These are phyloP conservation scores for Ostrea edulis DNA, from an alignment of 1,140 invertebrate genomes.

Conservation along the genomic window DNA sequence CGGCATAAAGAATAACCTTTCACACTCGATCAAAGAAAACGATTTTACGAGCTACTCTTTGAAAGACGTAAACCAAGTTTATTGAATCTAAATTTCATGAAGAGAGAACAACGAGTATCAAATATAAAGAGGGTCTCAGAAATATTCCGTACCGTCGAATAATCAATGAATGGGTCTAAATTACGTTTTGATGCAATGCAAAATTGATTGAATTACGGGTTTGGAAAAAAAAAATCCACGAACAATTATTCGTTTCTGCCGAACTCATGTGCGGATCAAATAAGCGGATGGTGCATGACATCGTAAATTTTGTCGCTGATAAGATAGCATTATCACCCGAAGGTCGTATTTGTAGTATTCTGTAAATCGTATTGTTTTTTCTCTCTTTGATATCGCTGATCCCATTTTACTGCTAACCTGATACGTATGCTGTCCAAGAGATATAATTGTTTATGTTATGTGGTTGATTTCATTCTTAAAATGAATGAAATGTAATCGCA, in stretches of 20 bases:
- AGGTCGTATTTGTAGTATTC: neutral
- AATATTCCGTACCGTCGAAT: neutral
- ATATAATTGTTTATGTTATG: constrained; percentile 13
- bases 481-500: neutral
- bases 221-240: neutral
- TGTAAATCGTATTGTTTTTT: neutral
- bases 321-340: neutral
- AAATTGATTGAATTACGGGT: neutral
- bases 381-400: neutral
- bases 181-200: neutral
- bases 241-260: neutral
- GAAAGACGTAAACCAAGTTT: neutral
- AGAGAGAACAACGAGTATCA: neutral
- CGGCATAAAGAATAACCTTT: constrained; percentile 23
- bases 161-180: neutral
- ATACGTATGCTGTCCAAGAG: neutral
- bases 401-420: neutral
- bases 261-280: constrained; percentile 10
- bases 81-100: constrained; percentile 29
- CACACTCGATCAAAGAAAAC: constrained; percentile 28
- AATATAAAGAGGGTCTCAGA: constrained; percentile 6
- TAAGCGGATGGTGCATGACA: neutral
- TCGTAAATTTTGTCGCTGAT: neutral
- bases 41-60: constrained; percentile 19
- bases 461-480: neutral